Conservation (phyloP, 2,888 invertebrate species). For the Agriopis aurantiaria region DNA sequence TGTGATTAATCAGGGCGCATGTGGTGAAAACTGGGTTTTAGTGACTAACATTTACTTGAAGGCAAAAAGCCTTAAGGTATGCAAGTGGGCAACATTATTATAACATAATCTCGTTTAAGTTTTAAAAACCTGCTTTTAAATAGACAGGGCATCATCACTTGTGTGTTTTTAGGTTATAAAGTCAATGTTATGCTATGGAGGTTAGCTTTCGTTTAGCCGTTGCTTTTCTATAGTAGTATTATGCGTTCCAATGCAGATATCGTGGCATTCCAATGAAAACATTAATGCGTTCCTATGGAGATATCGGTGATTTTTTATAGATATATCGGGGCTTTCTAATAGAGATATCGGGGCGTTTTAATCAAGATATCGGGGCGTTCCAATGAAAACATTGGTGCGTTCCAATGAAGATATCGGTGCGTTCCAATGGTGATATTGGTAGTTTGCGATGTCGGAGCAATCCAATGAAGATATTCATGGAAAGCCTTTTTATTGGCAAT, state of each 20-base stretch:
- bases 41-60: conserved; percentile 7
- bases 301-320: not conserved
- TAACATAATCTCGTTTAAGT: not conserved
- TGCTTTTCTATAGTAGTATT: no score
- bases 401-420: no score
- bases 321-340: not conserved
- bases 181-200: no score
- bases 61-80: not conserved
- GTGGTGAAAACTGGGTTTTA: conserved; percentile 4
- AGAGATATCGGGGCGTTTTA: no score
- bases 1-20: conserved; percentile 9
- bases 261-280: no score
- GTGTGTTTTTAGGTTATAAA: not conserved
- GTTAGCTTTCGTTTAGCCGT: no score
- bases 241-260: no score
- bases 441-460: not conserved
- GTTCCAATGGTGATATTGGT: no score
- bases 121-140: not conserved
- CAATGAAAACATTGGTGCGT: no score
- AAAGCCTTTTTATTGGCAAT: not conserved
- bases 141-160: not conserved
- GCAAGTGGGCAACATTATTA: not conserved
- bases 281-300: not conserved
- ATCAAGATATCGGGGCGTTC: no score
- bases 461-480: not conserved